phyloP scores from a whole-genome alignment of 2,797 vertebrate species.

The Acanthurus leucopareius region DNA sequence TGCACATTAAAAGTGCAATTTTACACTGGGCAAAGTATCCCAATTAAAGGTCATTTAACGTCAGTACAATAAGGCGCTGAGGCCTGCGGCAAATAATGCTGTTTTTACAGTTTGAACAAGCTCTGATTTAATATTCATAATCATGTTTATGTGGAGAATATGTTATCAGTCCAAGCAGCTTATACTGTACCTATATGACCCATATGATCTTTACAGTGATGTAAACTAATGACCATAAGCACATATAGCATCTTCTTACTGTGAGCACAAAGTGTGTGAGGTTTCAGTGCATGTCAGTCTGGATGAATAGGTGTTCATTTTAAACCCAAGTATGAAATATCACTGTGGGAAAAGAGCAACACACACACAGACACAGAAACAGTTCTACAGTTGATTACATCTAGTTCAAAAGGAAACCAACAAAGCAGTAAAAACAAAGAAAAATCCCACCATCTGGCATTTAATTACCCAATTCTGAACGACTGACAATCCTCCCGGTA shows the following conservation, averaged over 20 bases:
- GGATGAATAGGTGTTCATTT: slow-evolving; percentile 53
- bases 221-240: background rate
- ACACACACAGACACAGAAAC: slow-evolving; percentile 33
- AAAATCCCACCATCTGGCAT: slow-evolving; percentile 15
- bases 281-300: slow-evolving; percentile 15
- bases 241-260: background rate
- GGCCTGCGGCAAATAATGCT: slow-evolving; percentile 20
- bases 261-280: slow-evolving; percentile 10
- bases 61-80: background rate
- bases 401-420: slow-evolving; percentile 41
- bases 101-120: background rate
- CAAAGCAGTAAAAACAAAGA: slow-evolving; percentile 18
- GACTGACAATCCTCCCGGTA: background rate
- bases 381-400: slow-evolving; percentile 41
- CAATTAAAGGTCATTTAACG: slow-evolving; percentile 20
- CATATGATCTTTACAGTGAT: background rate
- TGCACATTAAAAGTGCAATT: slow-evolving; percentile 8
- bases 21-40: slow-evolving; percentile 8
- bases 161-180: slow-evolving; percentile 1
- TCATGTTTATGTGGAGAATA: background rate
- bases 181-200: background rate
- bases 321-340: slow-evolving; percentile 59
- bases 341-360: slow-evolving; percentile 43
- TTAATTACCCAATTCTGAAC: slow-evolving; percentile 1
- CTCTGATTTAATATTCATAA: background rate